Evolutionary conservation across 2,797 vertebrate species (phyloP).

Genomic region (Pagetopsis macropterus): DNA sequence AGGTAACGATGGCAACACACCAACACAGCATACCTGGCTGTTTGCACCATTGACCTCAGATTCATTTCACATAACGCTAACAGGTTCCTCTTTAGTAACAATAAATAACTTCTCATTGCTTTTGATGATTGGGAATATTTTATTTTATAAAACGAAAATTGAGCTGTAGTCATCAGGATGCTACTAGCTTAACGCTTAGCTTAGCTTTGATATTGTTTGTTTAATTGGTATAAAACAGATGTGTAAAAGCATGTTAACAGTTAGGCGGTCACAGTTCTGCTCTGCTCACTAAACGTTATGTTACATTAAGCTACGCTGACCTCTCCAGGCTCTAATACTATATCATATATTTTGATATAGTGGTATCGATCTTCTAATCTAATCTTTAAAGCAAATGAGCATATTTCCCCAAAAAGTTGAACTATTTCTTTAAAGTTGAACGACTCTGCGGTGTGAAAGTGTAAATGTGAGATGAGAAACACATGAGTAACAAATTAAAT

Average conservation of each 20-base stretch:
- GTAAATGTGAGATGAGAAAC: not conserved
- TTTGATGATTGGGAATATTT: not conserved
- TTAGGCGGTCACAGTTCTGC: not conserved
- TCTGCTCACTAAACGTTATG: not conserved
- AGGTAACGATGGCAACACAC: not conserved
- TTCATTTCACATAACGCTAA: not conserved
- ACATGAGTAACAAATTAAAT: not conserved
- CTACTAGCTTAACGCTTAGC: no score
- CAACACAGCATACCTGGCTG: not conserved
- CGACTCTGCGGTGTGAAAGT: not conserved
- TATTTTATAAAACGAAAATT: not conserved
- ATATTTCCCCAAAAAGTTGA: not conserved
- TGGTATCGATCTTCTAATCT: not conserved
- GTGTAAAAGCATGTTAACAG: not conserved
- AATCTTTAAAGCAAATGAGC: not conserved
- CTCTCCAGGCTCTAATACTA: not conserved
- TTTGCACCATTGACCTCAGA: not conserved
- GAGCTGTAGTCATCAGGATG: no score
- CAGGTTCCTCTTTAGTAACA: not conserved
- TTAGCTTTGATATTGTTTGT: no score
- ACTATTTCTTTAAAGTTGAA: not conserved
- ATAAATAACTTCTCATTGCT: constrained; percentile 11
- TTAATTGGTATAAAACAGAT: no score
- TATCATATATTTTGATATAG: not conserved
- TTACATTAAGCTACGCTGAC: not conserved